These are phyloP conservation scores for Coptodon rendalli DNA, from an alignment of 2,113 vertebrate genomes.

Conservation along the genomic window DNA sequence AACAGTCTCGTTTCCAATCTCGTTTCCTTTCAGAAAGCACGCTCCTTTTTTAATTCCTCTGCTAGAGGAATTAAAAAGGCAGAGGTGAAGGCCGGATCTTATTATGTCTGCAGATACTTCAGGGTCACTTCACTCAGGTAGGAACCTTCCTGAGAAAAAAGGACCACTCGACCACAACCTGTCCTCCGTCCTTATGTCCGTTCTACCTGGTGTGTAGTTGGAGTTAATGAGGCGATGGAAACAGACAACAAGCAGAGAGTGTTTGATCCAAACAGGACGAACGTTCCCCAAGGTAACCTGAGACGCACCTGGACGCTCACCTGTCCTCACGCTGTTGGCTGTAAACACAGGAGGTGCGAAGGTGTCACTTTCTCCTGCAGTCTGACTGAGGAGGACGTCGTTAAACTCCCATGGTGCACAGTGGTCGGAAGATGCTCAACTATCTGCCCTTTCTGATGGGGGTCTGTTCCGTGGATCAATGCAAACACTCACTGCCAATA, in stretches of 20 bases:
- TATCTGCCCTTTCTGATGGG: neutral
- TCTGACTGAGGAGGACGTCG: neutral
- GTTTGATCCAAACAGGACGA: slow-evolving; percentile 26
- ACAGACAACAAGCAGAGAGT: slow-evolving; percentile 32
- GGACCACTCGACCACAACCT: neutral
- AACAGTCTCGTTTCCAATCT: neutral
- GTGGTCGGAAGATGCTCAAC: neutral
- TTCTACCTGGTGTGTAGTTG: neutral
- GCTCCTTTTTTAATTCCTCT: neutral
- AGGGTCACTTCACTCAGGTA: neutral
- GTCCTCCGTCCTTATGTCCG: neutral
- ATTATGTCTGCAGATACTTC: neutral
- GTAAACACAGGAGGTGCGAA: slow-evolving; percentile 23
- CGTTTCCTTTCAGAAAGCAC: neutral
- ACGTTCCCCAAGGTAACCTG: slow-evolving; percentile 18
- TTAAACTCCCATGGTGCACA: neutral
- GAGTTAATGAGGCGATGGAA: slow-evolving; percentile 23
- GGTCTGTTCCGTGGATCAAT: neutral
- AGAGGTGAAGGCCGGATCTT: neutral
- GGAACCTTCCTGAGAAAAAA: neutral
- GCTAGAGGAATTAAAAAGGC: neutral
- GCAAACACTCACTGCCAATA: neutral
- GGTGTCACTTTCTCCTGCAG: slow-evolving; percentile 30
- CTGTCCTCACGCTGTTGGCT: slow-evolving; percentile 18
- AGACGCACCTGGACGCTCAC: slow-evolving; percentile 43